phyloP scores from a whole-genome alignment of 1,140 invertebrate species.

The Aricia agestis region DNA sequence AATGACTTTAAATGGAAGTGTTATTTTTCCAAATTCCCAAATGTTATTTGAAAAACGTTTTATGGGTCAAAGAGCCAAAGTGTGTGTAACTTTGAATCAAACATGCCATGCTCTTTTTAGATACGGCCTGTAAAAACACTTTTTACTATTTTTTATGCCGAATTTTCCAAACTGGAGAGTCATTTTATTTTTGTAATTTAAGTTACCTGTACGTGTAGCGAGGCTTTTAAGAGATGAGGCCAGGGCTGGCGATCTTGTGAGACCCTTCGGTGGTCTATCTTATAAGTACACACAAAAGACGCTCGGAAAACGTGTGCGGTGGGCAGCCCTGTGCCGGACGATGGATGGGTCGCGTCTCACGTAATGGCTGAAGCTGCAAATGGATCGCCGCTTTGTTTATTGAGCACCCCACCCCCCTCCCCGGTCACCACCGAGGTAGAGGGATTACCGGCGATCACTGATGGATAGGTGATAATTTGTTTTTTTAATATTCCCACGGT shows the following conservation, averaged over 20 bases:
- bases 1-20: too few relatives aligned
- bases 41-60: too few relatives aligned
- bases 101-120: background rate
- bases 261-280: background rate
- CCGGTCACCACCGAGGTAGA: background rate
- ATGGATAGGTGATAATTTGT: conserved; percentile 9
- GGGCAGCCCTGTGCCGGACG: conserved; percentile 5
- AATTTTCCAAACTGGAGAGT: background rate
- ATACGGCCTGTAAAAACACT: background rate
- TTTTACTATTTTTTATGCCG: background rate
- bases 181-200: background rate
- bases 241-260: background rate
- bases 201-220: conserved; percentile 5
- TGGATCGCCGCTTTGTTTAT: conserved; percentile 29
- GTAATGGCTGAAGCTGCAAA: conserved; percentile 20
- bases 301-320: background rate
- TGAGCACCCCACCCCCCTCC: conserved; percentile 7
- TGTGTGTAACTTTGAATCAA: background rate
- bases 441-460: conserved; percentile 7
- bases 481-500: background rate
- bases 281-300: background rate
- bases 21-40: too few relatives aligned
- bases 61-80: too few relatives aligned
- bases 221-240: conserved; percentile 27
- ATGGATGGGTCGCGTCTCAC: conserved; percentile 21